Percentiles rank a stretch among this genome's conserved stretches.
These are phyloP conservation scores for Abrostola triplasia DNA, from an alignment of 2,888 invertebrate species.

Conservation along the genomic window DNA sequence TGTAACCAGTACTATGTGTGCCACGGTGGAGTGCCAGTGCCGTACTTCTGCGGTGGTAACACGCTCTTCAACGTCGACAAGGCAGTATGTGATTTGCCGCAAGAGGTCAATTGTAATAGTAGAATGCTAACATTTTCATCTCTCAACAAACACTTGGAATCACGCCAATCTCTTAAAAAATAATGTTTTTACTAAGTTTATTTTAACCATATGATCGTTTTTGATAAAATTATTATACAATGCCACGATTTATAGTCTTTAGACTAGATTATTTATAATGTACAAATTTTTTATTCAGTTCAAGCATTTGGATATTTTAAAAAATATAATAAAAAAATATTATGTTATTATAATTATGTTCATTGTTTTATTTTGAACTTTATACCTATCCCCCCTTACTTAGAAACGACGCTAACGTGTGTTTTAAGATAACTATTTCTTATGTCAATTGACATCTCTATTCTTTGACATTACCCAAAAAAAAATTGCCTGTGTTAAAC, in stretches of 20 bases:
- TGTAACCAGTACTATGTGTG: constrained; percentile 63
- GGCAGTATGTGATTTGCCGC: constrained; percentile 57
- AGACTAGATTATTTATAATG: constrained; percentile 30
- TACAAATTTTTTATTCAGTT: too few relatives aligned
- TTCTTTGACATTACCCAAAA: too few relatives aligned
- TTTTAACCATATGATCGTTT: constrained; percentile 17
- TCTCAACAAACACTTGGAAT: constrained; percentile 49
- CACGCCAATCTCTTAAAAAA: constrained; percentile 31
- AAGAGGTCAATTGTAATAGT: constrained; percentile 51
- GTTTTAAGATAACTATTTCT: too few relatives aligned
- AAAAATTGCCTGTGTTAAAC: too few relatives aligned
- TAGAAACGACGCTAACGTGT: too few relatives aligned
- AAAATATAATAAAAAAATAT: too few relatives aligned
- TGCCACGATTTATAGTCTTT: constrained; percentile 33
- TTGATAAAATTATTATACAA: constrained; percentile 12
- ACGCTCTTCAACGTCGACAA: constrained; percentile 54
- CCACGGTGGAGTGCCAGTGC: constrained; percentile 49
- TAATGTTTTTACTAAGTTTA: constrained; percentile 32
- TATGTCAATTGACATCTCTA: too few relatives aligned
- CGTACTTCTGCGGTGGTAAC: constrained; percentile 41
- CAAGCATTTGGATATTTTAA: too few relatives aligned
- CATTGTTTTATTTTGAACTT: too few relatives aligned
- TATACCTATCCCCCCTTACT: too few relatives aligned
- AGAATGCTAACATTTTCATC: constrained; percentile 33
- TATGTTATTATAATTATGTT: too few relatives aligned